These are phyloP conservation scores for Acleris cristana DNA, from an alignment of 2,888 invertebrate genomes.

Conservation along the genomic window DNA sequence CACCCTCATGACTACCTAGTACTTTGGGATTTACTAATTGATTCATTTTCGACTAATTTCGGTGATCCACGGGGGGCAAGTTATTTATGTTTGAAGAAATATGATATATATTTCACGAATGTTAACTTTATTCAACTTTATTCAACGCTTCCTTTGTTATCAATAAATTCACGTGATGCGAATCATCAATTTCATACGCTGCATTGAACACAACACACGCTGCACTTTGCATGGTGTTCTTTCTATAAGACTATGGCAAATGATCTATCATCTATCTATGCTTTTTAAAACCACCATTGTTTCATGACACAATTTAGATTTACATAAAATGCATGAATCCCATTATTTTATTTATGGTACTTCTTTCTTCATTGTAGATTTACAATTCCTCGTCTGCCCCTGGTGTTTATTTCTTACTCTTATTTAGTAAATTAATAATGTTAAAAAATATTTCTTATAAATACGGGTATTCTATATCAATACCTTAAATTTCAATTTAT, in stretches of 20 bases:
- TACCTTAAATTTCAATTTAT: too few relatives aligned
- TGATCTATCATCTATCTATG: conserved; percentile 30
- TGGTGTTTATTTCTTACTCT: too few relatives aligned
- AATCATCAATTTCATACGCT: neutral
- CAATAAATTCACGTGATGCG: neutral
- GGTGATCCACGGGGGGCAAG: conserved; percentile 18
- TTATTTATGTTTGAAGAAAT: neutral
- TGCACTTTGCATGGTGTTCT: conserved; percentile 42
- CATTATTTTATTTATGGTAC: conserved; percentile 9
- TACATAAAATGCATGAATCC: conserved; percentile 21
- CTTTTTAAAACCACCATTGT: conserved; percentile 44
- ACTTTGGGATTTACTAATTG: conserved; percentile 52
- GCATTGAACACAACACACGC: conserved; percentile 52
- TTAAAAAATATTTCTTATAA: too few relatives aligned
- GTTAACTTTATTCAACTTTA: conserved; percentile 51
- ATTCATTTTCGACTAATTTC: conserved; percentile 40
- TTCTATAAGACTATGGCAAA: conserved; percentile 10
- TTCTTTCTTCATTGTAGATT: too few relatives aligned
- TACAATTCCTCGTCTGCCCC: too few relatives aligned
- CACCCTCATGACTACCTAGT: conserved; percentile 50
- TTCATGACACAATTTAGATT: conserved; percentile 51
- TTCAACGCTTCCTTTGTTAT: conserved; percentile 17
- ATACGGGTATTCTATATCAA: too few relatives aligned
- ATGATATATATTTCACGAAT: conserved; percentile 16
- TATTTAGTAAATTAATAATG: too few relatives aligned